Evolutionary conservation across 2,888 invertebrate species (phyloP).

Genomic region (Bellardia pandia): DNA sequence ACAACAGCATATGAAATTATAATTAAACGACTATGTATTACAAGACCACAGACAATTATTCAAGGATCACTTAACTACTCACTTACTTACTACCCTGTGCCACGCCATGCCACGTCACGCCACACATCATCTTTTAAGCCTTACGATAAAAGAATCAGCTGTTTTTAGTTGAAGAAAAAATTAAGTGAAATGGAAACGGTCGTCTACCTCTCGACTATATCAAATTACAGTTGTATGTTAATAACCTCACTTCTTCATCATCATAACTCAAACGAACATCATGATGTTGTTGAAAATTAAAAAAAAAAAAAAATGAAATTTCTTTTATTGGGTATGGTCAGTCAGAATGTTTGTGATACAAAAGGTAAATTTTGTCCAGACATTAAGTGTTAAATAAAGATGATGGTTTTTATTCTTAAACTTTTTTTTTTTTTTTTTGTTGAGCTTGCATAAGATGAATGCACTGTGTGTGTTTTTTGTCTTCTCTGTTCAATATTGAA

Average conservation of each 20-base stretch:
- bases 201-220: conserved; percentile 69
- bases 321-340: conserved; percentile 68
- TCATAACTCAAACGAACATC: background rate
- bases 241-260: conserved; percentile 60
- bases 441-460: background rate
- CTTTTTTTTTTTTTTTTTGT: background rate
- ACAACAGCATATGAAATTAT: background rate
- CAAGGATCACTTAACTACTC: conserved; percentile 19
- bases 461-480: conserved; percentile 14
- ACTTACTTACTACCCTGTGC: conserved; percentile 33
- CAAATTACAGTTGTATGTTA: conserved; percentile 62
- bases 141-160: conserved; percentile 66
- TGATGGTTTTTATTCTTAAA: conserved; percentile 18
- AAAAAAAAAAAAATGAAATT: background rate
- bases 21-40: background rate
- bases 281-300: background rate
- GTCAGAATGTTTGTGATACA: conserved; percentile 33
- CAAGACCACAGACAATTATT: conserved; percentile 17
- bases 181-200: conserved; percentile 65
- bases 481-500: conserved; percentile 33
- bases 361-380: conserved; percentile 38
- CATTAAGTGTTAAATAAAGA: conserved; percentile 54
- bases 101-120: conserved; percentile 20
- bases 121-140: conserved; percentile 27
- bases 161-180: conserved; percentile 55